Evolutionary conservation across 2,797 vertebrate species (phyloP), one percentile per base, ranked within the genome.

Genomic region (Anguilla pacifica): DNA sequence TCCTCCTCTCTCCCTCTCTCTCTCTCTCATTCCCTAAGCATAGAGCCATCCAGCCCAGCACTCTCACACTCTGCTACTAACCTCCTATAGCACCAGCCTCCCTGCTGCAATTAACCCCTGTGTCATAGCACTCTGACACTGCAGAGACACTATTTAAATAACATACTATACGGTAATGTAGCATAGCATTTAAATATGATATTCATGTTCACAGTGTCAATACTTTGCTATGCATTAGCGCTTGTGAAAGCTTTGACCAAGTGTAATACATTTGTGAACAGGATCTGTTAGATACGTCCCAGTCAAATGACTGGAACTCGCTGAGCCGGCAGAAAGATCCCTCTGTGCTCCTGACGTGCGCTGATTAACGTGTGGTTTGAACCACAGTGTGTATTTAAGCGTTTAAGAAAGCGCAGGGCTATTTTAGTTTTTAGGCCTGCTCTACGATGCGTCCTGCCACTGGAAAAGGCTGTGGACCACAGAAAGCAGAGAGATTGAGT

Each of bases 1-100:
- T 51, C 49, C 49, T 51, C 93, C 79, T 93, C 84, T 35, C 35
- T 35, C 87, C 86, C 83, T 72, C 22, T 72, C 92, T 93, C 91
- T 92, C 70, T 89, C 88, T 87, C 53, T 85, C 91, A 91, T 92
- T 90, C 43, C 88, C 94, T 91, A 86, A 81, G 61, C 94, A 94
- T 90, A 86, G 61, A 67, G 57, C 67, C 64, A 72, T 86, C 35
- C 15, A 70, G 35, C 15, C 59, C 15, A 31, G 25, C 64, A n/a
- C 3, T 67, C 28, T 10, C 70, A 72, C 28, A 31, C 70, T 31
- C 70, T 72, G 70, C 70, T 72, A 35, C 70, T 72, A 72, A 72
- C 70, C 13, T 31, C 28, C 70, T 11, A 6, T 15, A 31, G 13
- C 28, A 35, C 70, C 35, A 35, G 70, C 28, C 6, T 17, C 35